Evolutionary conservation across 2,888 invertebrate genomes (phyloP), one percentile per base, ranked within the genome.

Genomic region (Dusona sp.): DNA sequence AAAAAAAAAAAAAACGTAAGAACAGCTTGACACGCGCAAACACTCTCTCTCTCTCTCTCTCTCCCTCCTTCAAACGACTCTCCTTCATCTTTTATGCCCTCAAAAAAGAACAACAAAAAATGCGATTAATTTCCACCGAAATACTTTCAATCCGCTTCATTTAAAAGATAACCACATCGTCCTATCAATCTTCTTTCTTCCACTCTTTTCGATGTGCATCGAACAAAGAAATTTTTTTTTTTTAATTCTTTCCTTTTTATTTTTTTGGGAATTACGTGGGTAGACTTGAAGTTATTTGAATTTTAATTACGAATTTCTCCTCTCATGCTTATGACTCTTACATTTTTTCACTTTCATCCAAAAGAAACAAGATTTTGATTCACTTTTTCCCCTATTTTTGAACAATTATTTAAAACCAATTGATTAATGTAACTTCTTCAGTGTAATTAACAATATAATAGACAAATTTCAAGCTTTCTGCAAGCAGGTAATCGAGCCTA

Each of bases 21-120:
- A 77, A 72, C 70, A 54, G 25, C 51, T 81, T 78, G 79, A 84
- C 77, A 78, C 81, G 78, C 72, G 81, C 81, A 48, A 72, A 64
- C 68, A 79, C 16, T 42, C 48, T 4, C 25, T 57, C 68, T 57
- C 72, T 84, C 79, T 77, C 45, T 42, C 48, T 4, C 25, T 57
- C 68, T 57, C 72, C 81, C 79, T 77, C 45, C 57, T 38, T 68
- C 51, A 22, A 67, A 70, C 42, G 61, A 25, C 48, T 65, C 22
- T 72, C 64, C 61, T 64, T 73, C 65, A 29, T 77, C 38, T 33
- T 81, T 73, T 57, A 51, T 33, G 42, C 25, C 51, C 8, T 4
- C 61, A 11, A n/a, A 36, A n/a, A 9, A 67, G 45, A 68, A 68
- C 54, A 68, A 64, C 64, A 33, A 68, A 68, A 36, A 22, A 65